Evolutionary conservation across 2,797 vertebrate species (phyloP).

Genomic region (Chiloscyllium punctatum): DNA sequence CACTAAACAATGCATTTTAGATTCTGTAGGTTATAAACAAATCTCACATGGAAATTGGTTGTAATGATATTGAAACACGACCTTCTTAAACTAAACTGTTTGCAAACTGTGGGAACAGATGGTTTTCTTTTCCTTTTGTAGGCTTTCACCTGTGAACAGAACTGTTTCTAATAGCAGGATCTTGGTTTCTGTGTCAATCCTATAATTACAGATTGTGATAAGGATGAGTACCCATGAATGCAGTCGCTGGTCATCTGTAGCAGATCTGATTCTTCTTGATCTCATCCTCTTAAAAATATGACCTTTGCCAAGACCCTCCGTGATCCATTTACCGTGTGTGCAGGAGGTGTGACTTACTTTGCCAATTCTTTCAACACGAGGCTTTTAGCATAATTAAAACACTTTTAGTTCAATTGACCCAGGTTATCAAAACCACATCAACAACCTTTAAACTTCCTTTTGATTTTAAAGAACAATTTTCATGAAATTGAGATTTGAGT

Average conservation of each 20-base stretch:
- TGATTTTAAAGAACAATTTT: not conserved
- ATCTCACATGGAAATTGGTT: not conserved
- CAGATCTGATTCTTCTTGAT: slow-evolving; percentile 52
- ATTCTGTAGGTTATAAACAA: not conserved
- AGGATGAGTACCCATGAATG: slow-evolving; percentile 56
- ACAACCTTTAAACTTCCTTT: not conserved
- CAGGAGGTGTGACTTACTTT: slow-evolving; percentile 48
- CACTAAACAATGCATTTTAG: not conserved
- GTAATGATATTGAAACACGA: slow-evolving; percentile 42
- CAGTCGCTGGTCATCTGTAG: slow-evolving; percentile 53
- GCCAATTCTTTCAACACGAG: slow-evolving; percentile 54
- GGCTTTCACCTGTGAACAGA: slow-evolving; percentile 50
- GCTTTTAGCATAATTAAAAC: slow-evolving; percentile 48
- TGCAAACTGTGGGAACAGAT: slow-evolving; percentile 70
- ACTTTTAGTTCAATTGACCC: not conserved
- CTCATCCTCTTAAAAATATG: slow-evolving; percentile 43
- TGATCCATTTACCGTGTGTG: slow-evolving; percentile 45
- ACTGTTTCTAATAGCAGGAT: slow-evolving; percentile 40
- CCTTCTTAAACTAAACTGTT: slow-evolving; percentile 61
- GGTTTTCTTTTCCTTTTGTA: slow-evolving; percentile 55
- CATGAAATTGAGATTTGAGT: not conserved
- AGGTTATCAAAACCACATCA: not conserved
- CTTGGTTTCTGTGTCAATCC: slow-evolving; percentile 46
- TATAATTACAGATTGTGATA: slow-evolving; percentile 51
- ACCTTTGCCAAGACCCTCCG: slow-evolving; percentile 48